Conservation (phyloP, 2,888 invertebrate species). For the Mesorhabditis belari region DNA sequence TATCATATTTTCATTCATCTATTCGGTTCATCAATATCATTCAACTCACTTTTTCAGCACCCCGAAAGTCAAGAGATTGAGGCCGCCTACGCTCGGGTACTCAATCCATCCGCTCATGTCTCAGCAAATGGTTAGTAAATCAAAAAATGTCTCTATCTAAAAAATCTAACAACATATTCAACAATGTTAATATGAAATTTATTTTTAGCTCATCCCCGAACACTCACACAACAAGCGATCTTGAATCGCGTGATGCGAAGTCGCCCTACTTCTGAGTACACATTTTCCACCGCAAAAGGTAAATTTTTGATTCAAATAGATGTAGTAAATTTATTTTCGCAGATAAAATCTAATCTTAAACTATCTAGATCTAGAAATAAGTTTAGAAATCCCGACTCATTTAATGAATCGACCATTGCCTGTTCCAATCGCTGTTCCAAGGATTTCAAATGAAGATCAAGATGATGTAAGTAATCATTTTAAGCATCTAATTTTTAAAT, state of each 20-base stretch:
- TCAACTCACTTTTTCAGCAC: background rate
- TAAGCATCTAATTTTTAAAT: no score
- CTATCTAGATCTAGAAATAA: no score
- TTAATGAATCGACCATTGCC: background rate
- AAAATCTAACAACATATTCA: no score
- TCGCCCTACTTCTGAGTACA: background rate
- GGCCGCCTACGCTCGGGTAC: background rate
- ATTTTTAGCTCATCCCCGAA: background rate
- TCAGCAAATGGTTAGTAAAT: background rate
- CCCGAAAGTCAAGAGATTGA: background rate
- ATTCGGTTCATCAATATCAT: no score
- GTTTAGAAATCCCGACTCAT: no score
- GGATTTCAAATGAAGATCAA: background rate
- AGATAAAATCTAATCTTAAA: background rate
- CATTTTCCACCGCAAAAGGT: no score
- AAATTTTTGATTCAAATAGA: background rate
- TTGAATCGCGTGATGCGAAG: background rate
- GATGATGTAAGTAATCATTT: background rate
- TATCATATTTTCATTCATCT: no score
- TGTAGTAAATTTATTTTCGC: background rate
- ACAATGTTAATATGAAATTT: no score
- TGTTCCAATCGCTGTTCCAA: background rate
- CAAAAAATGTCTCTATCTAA: no score
- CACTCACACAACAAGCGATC: background rate
- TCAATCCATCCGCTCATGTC: background rate